Conservation (phyloP, 2,888 invertebrate genomes). For the Aspidiotus destructor region DNA sequence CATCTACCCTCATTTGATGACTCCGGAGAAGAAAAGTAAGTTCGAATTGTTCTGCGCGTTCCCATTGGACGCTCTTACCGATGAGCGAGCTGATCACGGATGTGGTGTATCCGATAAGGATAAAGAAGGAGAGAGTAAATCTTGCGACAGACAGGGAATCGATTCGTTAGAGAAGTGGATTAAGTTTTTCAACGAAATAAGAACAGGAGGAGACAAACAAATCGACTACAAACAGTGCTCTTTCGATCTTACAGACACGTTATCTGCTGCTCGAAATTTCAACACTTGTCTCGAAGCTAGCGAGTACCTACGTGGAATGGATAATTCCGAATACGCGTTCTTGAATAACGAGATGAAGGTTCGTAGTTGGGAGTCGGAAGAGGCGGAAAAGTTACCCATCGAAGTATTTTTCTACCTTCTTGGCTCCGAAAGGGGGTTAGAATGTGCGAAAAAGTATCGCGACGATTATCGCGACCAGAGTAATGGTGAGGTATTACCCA, state of each 20-base stretch:
- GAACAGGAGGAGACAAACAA: background rate
- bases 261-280: too few relatives aligned
- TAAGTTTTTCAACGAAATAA: background rate
- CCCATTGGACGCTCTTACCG: constrained; percentile 5
- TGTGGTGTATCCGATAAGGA: background rate
- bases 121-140: background rate
- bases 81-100: background rate
- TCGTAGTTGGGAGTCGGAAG: too few relatives aligned
- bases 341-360: too few relatives aligned
- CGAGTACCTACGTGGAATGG: too few relatives aligned
- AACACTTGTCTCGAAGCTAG: too few relatives aligned
- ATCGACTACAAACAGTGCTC: background rate
- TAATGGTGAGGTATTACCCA: background rate
- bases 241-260: background rate
- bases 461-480: background rate
- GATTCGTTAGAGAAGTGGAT: background rate
- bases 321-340: too few relatives aligned
- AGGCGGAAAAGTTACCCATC: background rate
- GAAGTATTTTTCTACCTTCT: background rate
- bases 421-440: background rate
- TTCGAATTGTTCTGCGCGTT: background rate
- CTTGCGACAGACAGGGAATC: background rate
- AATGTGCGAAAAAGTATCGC: background rate
- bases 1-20: background rate
- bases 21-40: background rate